A percentile compares a stretch with the other conserved stretches of the same genome.
Conservation (phyloP, 35 echinoderm and acorn worm species). For the Eucidaris tribuloides region DNA sequence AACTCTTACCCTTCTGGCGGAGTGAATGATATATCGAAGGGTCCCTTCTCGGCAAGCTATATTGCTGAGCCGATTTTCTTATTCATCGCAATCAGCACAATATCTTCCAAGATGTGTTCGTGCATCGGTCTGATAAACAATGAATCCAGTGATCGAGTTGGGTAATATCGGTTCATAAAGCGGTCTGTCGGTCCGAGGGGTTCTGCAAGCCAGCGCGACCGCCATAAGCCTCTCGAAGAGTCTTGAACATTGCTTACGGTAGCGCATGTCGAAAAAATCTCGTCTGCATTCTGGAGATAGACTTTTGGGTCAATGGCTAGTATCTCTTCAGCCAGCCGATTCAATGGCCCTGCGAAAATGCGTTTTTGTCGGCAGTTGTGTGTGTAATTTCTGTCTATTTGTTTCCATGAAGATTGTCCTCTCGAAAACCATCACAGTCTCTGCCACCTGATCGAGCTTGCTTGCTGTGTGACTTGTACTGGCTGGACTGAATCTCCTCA, state of each 20-base stretch:
- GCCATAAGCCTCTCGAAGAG: neutral
- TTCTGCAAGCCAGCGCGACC: neutral
- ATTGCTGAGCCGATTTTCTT: neutral
- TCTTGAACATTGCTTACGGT: constrained; percentile 10
- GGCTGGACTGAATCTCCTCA: neutral
- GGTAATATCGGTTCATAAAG: neutral
- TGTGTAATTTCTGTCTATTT: neutral
- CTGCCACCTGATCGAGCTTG: neutral
- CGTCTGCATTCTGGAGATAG: neutral
- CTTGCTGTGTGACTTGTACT: neutral
- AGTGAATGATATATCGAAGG: neutral
- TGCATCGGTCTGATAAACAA: neutral
- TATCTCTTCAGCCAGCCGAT: neutral
- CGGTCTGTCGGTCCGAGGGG: neutral
- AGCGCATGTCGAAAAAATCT: neutral
- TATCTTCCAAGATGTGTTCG: neutral
- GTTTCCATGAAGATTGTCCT: neutral
- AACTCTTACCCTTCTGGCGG: neutral
- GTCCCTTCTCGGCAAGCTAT: neutral
- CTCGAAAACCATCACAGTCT: neutral
- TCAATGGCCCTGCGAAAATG: neutral
- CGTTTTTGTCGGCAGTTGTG: neutral
- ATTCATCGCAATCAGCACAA: neutral
- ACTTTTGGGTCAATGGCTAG: neutral
- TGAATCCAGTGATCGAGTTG: neutral